Conservation (phyloP, 2,113 vertebrate species). For the Protobothrops mucrosquamatus region DNA sequence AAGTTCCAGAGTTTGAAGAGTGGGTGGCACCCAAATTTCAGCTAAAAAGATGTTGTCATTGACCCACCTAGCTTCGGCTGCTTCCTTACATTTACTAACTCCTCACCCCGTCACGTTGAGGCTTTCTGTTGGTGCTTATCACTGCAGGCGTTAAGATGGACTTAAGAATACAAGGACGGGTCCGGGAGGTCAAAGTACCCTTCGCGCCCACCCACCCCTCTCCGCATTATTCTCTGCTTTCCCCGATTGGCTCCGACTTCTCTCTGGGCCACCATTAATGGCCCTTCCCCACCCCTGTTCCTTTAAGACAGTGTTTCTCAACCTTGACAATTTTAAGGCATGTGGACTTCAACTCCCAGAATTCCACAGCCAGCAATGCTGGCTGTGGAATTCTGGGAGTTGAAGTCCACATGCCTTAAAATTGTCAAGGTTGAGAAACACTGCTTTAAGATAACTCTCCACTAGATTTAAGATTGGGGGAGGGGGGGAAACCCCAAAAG, state of each 20-base stretch:
- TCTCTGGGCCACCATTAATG: not conserved
- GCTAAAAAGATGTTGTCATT: not conserved
- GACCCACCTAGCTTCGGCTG: not conserved
- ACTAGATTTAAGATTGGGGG: too few species aligned
- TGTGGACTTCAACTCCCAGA: too few species aligned
- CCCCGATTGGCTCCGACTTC: not conserved
- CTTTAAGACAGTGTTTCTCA: not conserved
- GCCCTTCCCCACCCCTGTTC: not conserved
- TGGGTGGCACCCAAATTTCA: not conserved
- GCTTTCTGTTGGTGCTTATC: not conserved
- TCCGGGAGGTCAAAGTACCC: not conserved
- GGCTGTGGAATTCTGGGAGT: too few species aligned
- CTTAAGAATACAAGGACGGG: not conserved
- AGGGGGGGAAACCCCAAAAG: accelerated
- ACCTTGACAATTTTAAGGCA: too few species aligned
- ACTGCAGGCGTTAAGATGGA: too few species aligned
- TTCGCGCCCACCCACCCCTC: not conserved
- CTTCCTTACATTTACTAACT: not conserved
- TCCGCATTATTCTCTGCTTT: too few species aligned
- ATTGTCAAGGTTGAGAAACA: too few species aligned
- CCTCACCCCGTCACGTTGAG: not conserved
- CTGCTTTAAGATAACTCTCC: not conserved
- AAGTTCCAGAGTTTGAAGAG: not conserved
- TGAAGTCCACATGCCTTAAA: too few species aligned
- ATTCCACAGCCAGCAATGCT: too few species aligned